Conservation (phyloP, 2,113 vertebrate species). For the Gavialis gangeticus region DNA sequence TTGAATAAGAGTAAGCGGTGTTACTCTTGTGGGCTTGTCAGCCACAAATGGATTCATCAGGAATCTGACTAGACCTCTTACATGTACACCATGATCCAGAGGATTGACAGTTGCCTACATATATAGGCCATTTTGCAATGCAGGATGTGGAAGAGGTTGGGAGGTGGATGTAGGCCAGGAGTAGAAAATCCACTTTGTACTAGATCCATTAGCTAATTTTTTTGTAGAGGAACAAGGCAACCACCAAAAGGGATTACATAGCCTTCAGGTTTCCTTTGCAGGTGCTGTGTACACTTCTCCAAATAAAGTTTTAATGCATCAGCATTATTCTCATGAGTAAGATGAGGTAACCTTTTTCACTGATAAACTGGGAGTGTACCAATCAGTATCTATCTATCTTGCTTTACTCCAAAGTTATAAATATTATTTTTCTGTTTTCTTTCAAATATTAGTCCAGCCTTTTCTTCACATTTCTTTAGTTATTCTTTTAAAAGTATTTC, state of each 20-base stretch:
- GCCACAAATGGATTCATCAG: no score
- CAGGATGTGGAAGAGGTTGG: not conserved
- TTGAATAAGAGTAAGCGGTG: no score
- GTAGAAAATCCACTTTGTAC: not conserved
- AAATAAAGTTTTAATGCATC: not conserved
- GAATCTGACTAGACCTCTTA: no score
- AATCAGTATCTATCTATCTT: not conserved
- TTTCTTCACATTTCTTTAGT: not conserved
- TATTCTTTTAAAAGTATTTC: not conserved
- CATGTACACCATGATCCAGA: no score
- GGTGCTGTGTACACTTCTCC: no score
- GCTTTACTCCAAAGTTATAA: no score
- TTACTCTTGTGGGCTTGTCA: no score
- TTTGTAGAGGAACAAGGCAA: not conserved
- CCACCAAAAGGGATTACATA: not conserved
- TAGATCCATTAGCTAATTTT: not conserved
- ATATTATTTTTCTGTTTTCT: not conserved
- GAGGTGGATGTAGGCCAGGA: not conserved
- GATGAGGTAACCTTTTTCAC: not conserved
- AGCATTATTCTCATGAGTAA: not conserved
- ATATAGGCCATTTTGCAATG: not conserved
- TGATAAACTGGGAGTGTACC: not conserved
- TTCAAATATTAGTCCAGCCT: not conserved
- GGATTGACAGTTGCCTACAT: no score
- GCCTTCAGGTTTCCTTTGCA: not conserved